Conservation (phyloP, 2,797 vertebrate species). For the Naso thynnoides region DNA sequence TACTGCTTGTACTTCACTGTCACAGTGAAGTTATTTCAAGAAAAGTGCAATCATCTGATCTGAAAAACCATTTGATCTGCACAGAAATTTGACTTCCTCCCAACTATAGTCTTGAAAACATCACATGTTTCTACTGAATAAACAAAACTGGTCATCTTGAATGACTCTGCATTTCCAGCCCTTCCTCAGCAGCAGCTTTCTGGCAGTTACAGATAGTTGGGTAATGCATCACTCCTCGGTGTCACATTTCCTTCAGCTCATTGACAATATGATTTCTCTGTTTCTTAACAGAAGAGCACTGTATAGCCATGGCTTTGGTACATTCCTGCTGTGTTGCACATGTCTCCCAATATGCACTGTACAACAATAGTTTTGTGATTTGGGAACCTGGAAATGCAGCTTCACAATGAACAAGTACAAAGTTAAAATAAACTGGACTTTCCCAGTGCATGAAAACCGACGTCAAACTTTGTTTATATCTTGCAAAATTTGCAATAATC, state of each 20-base stretch:
- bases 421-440: slow-evolving; percentile 18
- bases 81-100: neutral
- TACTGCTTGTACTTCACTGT: neutral
- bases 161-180: slow-evolving; percentile 25
- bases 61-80: neutral
- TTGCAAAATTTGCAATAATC: neutral
- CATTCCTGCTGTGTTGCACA: neutral
- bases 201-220: slow-evolving; percentile 21
- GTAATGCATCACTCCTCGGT: slow-evolving; percentile 16
- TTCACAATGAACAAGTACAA: slow-evolving; percentile 47
- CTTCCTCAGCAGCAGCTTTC: slow-evolving; percentile 18
- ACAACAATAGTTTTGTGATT: slow-evolving; percentile 31
- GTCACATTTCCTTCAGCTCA: slow-evolving; percentile 56
- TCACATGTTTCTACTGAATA: neutral
- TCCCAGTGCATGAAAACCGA: neutral
- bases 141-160: slow-evolving; percentile 1
- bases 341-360: neutral
- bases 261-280: slow-evolving; percentile 41
- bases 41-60: neutral
- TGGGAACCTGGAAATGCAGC: slow-evolving; percentile 28
- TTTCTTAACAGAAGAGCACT: slow-evolving; percentile 16
- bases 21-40: neutral
- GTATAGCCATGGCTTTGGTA: neutral
- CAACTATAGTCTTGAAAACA: neutral
- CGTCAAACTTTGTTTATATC: neutral